Percentiles rank a stretch among this genome's conserved stretches.
Conservation (phyloP, 2,888 invertebrate genomes). For the Operophtera brumata region DNA sequence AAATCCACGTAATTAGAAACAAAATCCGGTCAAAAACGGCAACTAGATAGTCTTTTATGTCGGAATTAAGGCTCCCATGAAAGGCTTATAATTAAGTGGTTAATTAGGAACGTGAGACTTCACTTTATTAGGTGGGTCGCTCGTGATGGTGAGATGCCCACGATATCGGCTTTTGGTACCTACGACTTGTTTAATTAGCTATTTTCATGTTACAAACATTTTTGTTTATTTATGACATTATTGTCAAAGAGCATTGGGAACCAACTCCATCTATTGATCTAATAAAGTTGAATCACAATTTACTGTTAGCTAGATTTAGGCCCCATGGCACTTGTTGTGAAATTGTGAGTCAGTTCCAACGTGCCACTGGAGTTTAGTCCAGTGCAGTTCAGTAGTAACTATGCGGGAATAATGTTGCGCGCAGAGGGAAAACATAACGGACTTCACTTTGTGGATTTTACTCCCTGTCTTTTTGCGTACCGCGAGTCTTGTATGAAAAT, state of each 20-base stretch:
- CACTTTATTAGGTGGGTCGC: conserved; percentile 72
- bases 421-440: too few species aligned
- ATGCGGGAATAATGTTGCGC: too few species aligned
- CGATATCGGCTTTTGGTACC: conserved; percentile 78
- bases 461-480: too few species aligned
- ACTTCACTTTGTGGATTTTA: too few species aligned
- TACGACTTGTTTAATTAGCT: conserved; percentile 68
- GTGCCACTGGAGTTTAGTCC: too few species aligned
- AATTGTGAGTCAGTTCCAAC: too few species aligned
- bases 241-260: conserved; percentile 3
- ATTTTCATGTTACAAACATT: conserved; percentile 60
- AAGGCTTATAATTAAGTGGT: conserved; percentile 77
- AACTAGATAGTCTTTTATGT: conserved; percentile 67
- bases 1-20: conserved; percentile 49
- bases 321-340: too few species aligned
- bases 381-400: too few species aligned
- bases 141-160: conserved; percentile 62
- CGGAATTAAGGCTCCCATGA: conserved; percentile 76
- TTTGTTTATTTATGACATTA: conserved; percentile 37
- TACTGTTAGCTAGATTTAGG: too few species aligned
- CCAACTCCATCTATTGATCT: too few species aligned
- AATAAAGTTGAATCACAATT: neutral
- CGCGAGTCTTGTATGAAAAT: too few species aligned
- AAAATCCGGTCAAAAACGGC: conserved; percentile 67
- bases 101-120: conserved; percentile 79